Evolutionary conservation across 2,113 vertebrate genomes (phyloP).

Genomic region (Entomyzon cyanotis): DNA sequence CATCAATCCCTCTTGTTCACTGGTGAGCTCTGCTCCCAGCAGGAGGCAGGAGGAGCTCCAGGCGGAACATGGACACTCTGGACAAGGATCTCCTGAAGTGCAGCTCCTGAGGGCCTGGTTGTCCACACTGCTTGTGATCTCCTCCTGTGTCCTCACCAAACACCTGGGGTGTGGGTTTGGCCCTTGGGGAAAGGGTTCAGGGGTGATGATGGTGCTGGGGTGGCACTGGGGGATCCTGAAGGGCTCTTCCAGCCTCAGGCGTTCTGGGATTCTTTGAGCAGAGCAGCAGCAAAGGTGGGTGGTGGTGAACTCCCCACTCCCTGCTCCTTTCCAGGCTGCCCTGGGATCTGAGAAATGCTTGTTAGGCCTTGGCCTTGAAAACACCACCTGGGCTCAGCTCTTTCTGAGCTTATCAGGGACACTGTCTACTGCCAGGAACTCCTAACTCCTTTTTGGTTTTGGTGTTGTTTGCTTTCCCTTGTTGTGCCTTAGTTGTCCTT

Average conservation of each 20-base stretch:
- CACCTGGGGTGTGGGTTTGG: not conserved
- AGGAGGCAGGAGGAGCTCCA: not conserved
- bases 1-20: not conserved
- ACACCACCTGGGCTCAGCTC: too few species aligned
- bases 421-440: too few species aligned
- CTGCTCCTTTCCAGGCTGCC: too few species aligned
- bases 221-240: not conserved
- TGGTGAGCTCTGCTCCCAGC: not conserved
- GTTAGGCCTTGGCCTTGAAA: too few species aligned
- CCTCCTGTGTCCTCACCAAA: not conserved
- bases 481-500: too few species aligned
- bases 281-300: not conserved
- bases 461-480: too few species aligned
- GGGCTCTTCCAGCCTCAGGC: not conserved
- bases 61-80: rapidly evolving
- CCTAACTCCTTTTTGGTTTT: too few species aligned
- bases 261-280: not conserved
- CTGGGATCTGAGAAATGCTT: too few species aligned
- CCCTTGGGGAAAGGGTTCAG: not conserved
- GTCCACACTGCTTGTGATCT: rapidly evolving
- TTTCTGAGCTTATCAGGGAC: too few species aligned
- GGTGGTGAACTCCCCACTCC: too few species aligned
- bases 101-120: not conserved
- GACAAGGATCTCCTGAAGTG: not conserved
- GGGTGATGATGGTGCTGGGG: not conserved